A percentile compares a stretch with the other conserved stretches of the same genome.
These are phyloP conservation scores for Chaetogeoica ovagalla DNA, from an alignment of 2,888 invertebrate genomes.

Conservation along the genomic window DNA sequence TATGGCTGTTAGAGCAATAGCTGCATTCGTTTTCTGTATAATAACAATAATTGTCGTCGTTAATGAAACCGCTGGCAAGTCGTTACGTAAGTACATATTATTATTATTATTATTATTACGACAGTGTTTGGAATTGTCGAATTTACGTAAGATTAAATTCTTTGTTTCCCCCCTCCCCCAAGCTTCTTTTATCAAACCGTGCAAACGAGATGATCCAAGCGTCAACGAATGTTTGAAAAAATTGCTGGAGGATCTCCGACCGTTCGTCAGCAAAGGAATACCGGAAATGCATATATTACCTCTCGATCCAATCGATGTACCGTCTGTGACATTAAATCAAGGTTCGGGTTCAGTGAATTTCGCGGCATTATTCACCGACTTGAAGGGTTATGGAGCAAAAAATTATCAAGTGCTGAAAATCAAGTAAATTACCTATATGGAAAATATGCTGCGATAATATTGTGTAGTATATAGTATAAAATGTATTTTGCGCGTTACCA, in stretches of 20 bases:
- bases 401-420: slow-evolving; percentile 54
- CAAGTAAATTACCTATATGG: slow-evolving; percentile 53
- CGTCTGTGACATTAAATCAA: slow-evolving; percentile 55
- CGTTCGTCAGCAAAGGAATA: slow-evolving; percentile 55
- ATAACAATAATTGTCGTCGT: neutral
- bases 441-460: neutral
- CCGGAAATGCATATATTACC: slow-evolving; percentile 56
- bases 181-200: slow-evolving; percentile 58
- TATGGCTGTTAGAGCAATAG: slow-evolving; percentile 9
- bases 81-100: slow-evolving; percentile 42
- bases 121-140: neutral
- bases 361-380: slow-evolving; percentile 55
- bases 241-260: slow-evolving; percentile 55
- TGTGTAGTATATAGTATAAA: neutral
- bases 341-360: slow-evolving; percentile 56
- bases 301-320: slow-evolving; percentile 56
- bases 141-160: neutral
- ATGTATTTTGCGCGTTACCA: neutral
- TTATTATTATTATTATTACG: no score
- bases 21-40: neutral
- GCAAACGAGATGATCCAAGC: slow-evolving; percentile 57
- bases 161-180: slow-evolving; percentile 50
- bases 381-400: slow-evolving; percentile 55
- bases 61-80: slow-evolving; percentile 12
- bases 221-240: slow-evolving; percentile 57